Evolutionary conservation across 2,888 invertebrate genomes (phyloP).

Genomic region (Diploptera punctata): DNA sequence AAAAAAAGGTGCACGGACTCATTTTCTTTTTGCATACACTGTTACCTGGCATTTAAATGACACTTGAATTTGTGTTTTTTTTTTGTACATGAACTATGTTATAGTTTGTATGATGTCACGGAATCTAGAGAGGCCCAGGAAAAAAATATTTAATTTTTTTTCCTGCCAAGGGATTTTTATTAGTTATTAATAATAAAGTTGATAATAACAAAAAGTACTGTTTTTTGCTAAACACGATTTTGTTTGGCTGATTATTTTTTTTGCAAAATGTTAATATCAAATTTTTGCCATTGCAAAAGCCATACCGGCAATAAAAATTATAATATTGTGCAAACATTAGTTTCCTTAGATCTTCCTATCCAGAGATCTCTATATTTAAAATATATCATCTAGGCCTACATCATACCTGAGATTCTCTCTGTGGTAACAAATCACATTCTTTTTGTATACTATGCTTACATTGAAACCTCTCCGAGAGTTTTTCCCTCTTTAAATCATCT

Average conservation of each 20-base stretch:
- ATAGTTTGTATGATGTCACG: slow-evolving; percentile 22
- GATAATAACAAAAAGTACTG: slow-evolving; percentile 35
- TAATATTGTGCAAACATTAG: slow-evolving; percentile 13
- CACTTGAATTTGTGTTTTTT: slow-evolving; percentile 26
- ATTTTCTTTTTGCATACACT: slow-evolving; percentile 27
- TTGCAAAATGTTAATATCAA: slow-evolving; percentile 31
- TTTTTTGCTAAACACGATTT: slow-evolving; percentile 35
- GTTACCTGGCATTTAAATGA: slow-evolving; percentile 39
- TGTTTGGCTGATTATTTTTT: slow-evolving; percentile 33
- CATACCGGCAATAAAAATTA: slow-evolving; percentile 29
- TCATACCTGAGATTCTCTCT: no score
- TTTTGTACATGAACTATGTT: slow-evolving; percentile 30
- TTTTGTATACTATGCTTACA: no score
- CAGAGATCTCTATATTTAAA: no score
- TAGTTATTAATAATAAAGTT: slow-evolving; percentile 38
- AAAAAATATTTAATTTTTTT: slow-evolving; percentile 28
- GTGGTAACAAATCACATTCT: no score
- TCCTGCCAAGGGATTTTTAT: slow-evolving; percentile 38
- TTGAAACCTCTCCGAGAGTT: no score
- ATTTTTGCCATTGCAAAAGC: slow-evolving; percentile 31
- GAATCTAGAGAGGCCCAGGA: slow-evolving; percentile 33
- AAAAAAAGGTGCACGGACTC: slow-evolving; percentile 24
- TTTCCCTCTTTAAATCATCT: no score
- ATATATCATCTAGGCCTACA: no score
- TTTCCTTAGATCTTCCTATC: not conserved